Conservation (phyloP, 2,797 vertebrate species). For the Semotilus atromaculatus region DNA sequence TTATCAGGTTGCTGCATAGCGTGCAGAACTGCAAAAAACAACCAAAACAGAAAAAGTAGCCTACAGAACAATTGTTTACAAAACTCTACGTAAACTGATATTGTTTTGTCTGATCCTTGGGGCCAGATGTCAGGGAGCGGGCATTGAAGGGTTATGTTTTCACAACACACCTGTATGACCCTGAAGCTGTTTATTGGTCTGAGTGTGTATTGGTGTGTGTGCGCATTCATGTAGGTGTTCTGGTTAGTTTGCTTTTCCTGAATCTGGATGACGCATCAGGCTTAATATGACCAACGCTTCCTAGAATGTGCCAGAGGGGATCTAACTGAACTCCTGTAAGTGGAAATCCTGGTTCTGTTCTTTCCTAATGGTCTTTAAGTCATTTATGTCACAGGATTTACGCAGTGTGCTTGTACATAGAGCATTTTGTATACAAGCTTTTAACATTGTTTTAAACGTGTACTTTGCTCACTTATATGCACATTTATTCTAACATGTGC, state of each 20-base stretch:
- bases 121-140: constrained; percentile 2
- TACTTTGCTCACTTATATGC: background rate
- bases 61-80: constrained; percentile 11
- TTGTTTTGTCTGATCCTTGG: constrained; percentile 23
- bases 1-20: constrained; percentile 17
- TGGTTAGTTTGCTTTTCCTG: background rate
- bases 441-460: constrained; percentile 7
- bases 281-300: background rate
- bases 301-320: constrained; percentile 9
- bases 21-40: background rate
- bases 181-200: constrained; percentile 5
- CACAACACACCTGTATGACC: constrained; percentile 21
- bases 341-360: constrained; percentile 28
- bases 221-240: background rate
- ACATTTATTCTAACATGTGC: background rate
- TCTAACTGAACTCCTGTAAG: constrained; percentile 1
- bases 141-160: constrained; percentile 13
- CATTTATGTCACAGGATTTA: constrained; percentile 19
- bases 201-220: background rate
- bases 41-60: background rate
- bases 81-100: constrained; percentile 8
- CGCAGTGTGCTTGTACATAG: background rate
- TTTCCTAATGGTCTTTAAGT: constrained; percentile 13
- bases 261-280: background rate
- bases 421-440: background rate